These are phyloP conservation scores for Petrocephalus sullivani DNA, from an alignment of 2,797 vertebrate genomes.

Conservation along the genomic window DNA sequence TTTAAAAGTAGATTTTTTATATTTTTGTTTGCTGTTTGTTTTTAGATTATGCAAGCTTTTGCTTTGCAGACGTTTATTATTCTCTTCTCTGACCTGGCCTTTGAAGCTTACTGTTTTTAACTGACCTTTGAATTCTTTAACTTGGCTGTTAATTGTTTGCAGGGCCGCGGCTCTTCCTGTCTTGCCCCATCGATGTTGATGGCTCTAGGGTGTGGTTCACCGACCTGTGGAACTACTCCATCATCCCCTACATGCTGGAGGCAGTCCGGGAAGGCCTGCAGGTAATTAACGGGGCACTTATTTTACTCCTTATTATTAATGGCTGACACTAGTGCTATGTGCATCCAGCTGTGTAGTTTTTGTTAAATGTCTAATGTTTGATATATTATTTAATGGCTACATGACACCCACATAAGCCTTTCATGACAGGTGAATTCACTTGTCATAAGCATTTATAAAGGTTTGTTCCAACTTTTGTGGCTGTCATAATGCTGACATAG, in stretches of 20 bases:
- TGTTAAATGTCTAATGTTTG: neutral
- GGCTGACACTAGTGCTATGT: neutral
- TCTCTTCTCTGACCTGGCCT: too few relatives aligned
- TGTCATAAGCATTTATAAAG: too few relatives aligned
- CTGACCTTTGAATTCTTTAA: neutral
- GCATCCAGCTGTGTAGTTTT: neutral
- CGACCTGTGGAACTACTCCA: constrained; percentile 97
- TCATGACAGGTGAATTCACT: too few relatives aligned
- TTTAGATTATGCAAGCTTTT: too few relatives aligned
- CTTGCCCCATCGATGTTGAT: constrained; percentile 92
- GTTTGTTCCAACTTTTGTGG: too few relatives aligned
- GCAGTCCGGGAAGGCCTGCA: constrained; percentile 92
- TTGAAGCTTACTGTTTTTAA: neutral
- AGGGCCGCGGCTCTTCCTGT: constrained; percentile 95
- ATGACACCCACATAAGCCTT: too few relatives aligned
- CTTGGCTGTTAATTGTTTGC: constrained; percentile 7
- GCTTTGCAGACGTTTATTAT: too few relatives aligned
- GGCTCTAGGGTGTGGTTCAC: constrained; percentile 98
- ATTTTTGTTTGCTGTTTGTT: too few relatives aligned
- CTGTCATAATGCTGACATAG: too few relatives aligned
- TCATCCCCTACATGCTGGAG: constrained; percentile 94
- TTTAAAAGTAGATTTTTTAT: too few relatives aligned
- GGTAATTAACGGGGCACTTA: constrained; percentile 57
- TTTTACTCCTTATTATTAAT: neutral
- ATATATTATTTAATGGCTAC: neutral